Evolutionary conservation across 2,797 vertebrate genomes (phyloP), one percentile per base, ranked within the genome.

Genomic region (Phrynocephalus forsythii): DNA sequence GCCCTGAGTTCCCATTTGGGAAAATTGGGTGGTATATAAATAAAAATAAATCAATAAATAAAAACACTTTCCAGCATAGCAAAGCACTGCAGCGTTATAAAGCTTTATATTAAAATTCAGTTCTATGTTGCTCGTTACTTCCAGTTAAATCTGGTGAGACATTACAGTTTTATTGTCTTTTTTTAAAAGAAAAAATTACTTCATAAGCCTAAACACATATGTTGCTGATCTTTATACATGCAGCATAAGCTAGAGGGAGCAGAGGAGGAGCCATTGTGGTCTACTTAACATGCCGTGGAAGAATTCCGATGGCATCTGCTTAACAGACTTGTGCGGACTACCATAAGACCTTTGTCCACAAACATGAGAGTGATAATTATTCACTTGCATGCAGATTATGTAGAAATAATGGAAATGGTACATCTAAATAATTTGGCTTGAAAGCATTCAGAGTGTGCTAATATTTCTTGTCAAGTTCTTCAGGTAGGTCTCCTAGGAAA

Each of bases 301-400:
- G 48, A 28, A 72, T 16, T 15, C 44, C 1, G 28, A 15, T 52
- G 77, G 3, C 48, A n/a, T 84, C 52, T 91, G 76, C 56, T 81
- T 78, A 52, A 60, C 20, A 66, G 24, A 68, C 44, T 78, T 33
- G 68, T 50, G 79, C 80, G 16, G 20, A 2, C 48, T n/a, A 50
- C 24, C 22, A 33, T 30, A 10, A 56, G 52, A 56, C 52, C 2
- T 56, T 56, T 56, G 26, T 28, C 38, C n/a, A 44, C 8, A 48
- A 82, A 24, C 38, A 33, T 48, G 22, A 71, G 16, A 88, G 38
- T 86, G 28, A 38, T 26, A 69, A 83, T 87, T 30, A 75, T 86
- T 89, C 82, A 72, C 76, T 90, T 50, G 78, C 30, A 63, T 69
- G 85, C 87, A 92, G 71, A 87, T 92, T 90, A 56, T 30, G 80